These are phyloP conservation scores for Pachyseris speciosa DNA, from an alignment of 64 coral and sea anemone species.

Conservation along the genomic window DNA sequence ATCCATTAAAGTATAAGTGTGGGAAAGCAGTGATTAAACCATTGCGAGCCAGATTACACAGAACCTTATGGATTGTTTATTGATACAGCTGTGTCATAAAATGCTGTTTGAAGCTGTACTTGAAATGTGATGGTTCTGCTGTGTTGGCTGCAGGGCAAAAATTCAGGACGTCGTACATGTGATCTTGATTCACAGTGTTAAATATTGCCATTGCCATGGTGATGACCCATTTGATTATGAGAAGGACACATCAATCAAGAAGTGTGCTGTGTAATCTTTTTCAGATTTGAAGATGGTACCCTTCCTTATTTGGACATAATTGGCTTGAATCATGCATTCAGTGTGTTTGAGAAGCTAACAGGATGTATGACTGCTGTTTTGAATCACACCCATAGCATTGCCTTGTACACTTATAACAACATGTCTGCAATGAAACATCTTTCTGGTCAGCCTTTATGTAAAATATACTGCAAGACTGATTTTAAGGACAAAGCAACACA, in stretches of 20 bases:
- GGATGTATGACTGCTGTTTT: slow-evolving; percentile 62
- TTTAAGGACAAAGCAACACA: slow-evolving; percentile 58
- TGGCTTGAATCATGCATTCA: slow-evolving; percentile 81
- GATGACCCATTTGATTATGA: neutral
- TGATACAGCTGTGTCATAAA: too few relatives aligned
- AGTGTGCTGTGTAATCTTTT: neutral
- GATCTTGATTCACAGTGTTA: too few relatives aligned
- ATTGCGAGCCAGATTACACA: too few relatives aligned
- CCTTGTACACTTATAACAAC: slow-evolving; percentile 72
- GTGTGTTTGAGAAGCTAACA: slow-evolving; percentile 55
- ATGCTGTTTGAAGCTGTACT: too few relatives aligned
- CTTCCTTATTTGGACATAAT: slow-evolving; percentile 91
- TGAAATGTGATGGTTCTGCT: too few relatives aligned
- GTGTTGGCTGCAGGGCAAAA: too few relatives aligned
- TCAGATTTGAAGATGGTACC: slow-evolving; percentile 97
- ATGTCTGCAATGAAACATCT: slow-evolving; percentile 81
- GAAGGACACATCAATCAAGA: too few relatives aligned
- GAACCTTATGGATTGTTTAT: too few relatives aligned
- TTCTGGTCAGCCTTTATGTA: slow-evolving; percentile 64
- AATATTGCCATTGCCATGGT: too few relatives aligned
- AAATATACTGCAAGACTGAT: slow-evolving; percentile 82
- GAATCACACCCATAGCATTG: slow-evolving; percentile 85
- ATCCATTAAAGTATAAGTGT: too few relatives aligned
- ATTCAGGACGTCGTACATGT: too few relatives aligned
- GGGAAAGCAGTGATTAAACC: too few relatives aligned